Evolutionary conservation across 2,113 vertebrate species (phyloP).

Genomic region (Chamaetylas fuelleborni): DNA sequence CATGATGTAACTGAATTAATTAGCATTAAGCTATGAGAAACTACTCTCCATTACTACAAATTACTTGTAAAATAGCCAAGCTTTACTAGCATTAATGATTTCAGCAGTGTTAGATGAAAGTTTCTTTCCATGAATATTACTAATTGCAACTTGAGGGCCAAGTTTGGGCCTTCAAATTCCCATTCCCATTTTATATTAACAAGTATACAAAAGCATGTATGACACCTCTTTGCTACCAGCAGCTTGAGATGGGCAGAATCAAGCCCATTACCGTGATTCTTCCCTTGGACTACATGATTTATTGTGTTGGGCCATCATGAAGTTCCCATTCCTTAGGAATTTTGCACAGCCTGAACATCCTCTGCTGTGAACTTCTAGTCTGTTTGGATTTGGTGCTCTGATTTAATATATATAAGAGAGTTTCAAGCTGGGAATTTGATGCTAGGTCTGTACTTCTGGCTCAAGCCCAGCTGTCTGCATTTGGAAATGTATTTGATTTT

Average conservation of each 20-base stretch:
- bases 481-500: constrained; percentile 23
- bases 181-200: neutral
- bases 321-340: neutral
- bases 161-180: neutral
- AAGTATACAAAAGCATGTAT: neutral
- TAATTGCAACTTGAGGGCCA: neutral
- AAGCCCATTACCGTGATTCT: rapidly evolving
- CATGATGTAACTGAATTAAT: constrained; percentile 69
- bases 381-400: neutral
- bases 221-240: neutral
- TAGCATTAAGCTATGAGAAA: constrained; percentile 70
- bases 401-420: neutral
- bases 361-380: neutral
- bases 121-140: neutral
- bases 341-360: neutral
- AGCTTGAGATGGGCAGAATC: neutral
- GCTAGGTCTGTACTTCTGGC: neutral
- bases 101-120: neutral
- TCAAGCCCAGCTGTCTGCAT: constrained; percentile 7
- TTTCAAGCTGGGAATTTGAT: constrained; percentile 3
- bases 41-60: constrained; percentile 64
- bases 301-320: neutral
- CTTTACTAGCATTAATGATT: constrained; percentile 20
- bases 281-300: neutral
- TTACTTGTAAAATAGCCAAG: constrained; percentile 59